Evolutionary conservation across 2,113 vertebrate species (phyloP).

Genomic region (Amphiprion ocellaris): DNA sequence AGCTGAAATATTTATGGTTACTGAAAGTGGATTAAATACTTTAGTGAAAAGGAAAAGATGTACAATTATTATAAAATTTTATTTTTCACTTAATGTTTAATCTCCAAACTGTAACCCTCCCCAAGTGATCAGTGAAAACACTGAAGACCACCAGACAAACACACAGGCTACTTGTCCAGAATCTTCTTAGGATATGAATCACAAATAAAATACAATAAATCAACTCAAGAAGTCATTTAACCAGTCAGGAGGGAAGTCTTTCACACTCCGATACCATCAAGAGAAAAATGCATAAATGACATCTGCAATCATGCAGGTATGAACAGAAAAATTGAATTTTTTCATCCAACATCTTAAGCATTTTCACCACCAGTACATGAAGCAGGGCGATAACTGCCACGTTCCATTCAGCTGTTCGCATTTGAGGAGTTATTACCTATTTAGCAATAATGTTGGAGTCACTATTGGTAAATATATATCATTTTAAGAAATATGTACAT

Average conservation of each 20-base stretch:
- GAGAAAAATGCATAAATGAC: constrained; percentile 35
- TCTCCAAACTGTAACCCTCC: constrained; percentile 42
- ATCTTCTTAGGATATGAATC: constrained; percentile 32
- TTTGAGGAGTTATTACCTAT: constrained; percentile 31
- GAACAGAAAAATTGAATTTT: constrained; percentile 2
- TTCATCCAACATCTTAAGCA: neutral
- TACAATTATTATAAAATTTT: constrained; percentile 74
- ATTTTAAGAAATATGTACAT: constrained; percentile 24
- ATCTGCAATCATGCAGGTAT: constrained; percentile 23
- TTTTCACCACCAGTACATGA: constrained; percentile 24
- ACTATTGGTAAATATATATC: constrained; percentile 34
- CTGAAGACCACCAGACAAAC: constrained; percentile 16
- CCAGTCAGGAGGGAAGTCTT: constrained; percentile 7
- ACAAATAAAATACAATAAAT: constrained; percentile 49
- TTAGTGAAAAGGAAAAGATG: constrained; percentile 25
- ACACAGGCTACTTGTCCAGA: neutral
- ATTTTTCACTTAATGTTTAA: constrained; percentile 60
- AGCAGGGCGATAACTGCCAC: constrained; percentile 1
- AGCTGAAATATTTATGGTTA: neutral
- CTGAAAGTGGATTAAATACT: neutral
- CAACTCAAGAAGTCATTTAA: constrained; percentile 37
- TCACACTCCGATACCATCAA: constrained; percentile 18
- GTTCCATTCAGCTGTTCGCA: neutral
- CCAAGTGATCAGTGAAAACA: constrained; percentile 47
- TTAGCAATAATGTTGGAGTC: constrained; percentile 2